Evolutionary conservation across 2,113 vertebrate genomes (phyloP).

Genomic region (Alligator mississippiensis): DNA sequence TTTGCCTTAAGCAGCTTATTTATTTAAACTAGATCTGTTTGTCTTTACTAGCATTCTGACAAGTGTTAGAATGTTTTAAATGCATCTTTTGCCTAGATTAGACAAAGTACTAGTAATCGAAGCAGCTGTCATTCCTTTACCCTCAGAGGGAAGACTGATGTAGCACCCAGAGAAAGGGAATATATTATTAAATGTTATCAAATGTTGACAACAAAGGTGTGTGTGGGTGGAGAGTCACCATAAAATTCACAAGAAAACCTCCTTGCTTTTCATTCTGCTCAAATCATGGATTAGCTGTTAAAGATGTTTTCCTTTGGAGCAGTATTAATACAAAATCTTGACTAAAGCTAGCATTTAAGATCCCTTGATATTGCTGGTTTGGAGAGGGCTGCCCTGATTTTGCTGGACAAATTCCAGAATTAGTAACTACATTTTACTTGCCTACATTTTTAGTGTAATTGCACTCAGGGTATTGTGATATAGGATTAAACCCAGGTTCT

Average conservation of each 20-base stretch:
- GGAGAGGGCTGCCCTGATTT: not conserved
- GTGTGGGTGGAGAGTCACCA: not conserved
- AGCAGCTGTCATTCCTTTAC: not conserved
- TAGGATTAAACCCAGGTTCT: not conserved
- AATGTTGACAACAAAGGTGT: not conserved
- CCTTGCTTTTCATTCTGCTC: not conserved
- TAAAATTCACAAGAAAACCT: rapidly evolving
- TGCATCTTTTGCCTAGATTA: rapidly evolving
- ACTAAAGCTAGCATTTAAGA: not conserved
- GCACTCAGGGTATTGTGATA: too few species aligned
- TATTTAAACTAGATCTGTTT: not conserved
- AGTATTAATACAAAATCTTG: not conserved
- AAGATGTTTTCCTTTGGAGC: not conserved
- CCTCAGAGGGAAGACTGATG: rapidly evolving
- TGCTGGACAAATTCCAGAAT: not conserved
- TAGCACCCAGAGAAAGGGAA: not conserved
- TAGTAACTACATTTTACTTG: rapidly evolving
- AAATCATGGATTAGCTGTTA: not conserved
- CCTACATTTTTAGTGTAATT: not conserved
- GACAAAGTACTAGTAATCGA: rapidly evolving
- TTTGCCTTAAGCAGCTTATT: not conserved
- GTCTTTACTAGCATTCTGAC: not conserved
- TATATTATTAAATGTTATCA: not conserved
- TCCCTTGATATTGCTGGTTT: too few species aligned
- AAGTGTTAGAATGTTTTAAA: not conserved